Evolutionary conservation across 1,140 invertebrate species (phyloP).

Genomic region (Aphelinus certus): DNA sequence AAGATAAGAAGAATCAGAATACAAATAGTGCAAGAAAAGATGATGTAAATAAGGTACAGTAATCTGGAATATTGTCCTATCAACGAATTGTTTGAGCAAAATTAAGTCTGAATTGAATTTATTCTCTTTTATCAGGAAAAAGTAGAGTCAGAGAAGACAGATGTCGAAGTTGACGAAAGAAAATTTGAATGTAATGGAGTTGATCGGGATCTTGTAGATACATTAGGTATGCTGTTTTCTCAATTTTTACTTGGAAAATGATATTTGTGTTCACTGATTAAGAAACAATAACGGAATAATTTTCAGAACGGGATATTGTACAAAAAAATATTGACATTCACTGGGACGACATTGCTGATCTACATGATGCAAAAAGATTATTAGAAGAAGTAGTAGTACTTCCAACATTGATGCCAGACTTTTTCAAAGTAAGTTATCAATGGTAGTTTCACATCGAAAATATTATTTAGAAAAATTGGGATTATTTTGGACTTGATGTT

Average conservation of each 20-base stretch:
- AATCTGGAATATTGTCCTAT: not conserved
- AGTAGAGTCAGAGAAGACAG: slow-evolving; percentile 73
- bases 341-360: slow-evolving; percentile 98
- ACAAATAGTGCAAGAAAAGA: slow-evolving; percentile 58
- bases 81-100: too few relatives aligned
- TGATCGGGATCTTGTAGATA: slow-evolving; percentile 94
- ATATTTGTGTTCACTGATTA: slow-evolving; percentile 16
- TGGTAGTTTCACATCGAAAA: not conserved
- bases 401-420: slow-evolving; percentile 98
- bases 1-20: slow-evolving; percentile 67
- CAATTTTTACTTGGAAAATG: slow-evolving; percentile 31
- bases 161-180: slow-evolving; percentile 80
- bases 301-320: slow-evolving; percentile 93
- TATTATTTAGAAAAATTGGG: not conserved
- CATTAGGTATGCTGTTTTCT: slow-evolving; percentile 72
- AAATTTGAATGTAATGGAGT: slow-evolving; percentile 91
- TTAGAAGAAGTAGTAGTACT: slow-evolving; percentile 98
- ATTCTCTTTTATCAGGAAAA: slow-evolving; percentile 61
- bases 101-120: slow-evolving; percentile 30
- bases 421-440: slow-evolving; percentile 81
- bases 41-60: slow-evolving; percentile 57
- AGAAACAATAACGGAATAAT: slow-evolving; percentile 1
- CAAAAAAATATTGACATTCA: slow-evolving; percentile 97
- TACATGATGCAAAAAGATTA: slow-evolving; percentile 92
- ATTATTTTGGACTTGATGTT: not conserved